Conservation (phyloP, 37 sponge, comb jelly and placozoan genomes). For the Ianthella basta region DNA sequence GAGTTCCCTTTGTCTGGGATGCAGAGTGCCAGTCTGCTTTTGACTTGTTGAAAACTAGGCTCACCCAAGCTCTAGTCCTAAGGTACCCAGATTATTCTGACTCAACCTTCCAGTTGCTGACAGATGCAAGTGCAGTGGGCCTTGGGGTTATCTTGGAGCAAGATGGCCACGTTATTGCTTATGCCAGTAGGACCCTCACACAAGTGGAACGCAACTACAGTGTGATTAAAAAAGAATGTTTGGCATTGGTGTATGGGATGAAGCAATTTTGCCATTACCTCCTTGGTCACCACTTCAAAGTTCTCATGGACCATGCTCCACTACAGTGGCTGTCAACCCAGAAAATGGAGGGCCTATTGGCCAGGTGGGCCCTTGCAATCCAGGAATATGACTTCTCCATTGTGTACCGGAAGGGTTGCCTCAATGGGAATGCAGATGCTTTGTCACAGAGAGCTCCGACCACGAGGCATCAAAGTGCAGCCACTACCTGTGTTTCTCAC, state of each 20-base stretch:
- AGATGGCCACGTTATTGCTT: slow-evolving; percentile 2
- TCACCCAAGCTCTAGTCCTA: slow-evolving; percentile 6
- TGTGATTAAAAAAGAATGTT: neutral
- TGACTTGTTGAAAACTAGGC: neutral
- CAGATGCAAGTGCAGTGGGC: slow-evolving; percentile 8
- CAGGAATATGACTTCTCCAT: neutral
- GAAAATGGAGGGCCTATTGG: neutral
- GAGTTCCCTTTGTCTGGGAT: neutral
- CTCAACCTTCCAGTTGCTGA: neutral
- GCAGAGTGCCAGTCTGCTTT: neutral
- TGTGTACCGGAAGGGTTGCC: no score
- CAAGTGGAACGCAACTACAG: neutral
- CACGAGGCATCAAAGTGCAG: no score
- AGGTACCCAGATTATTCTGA: neutral
- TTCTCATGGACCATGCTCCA: neutral
- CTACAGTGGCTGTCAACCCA: neutral
- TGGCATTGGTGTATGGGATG: neutral
- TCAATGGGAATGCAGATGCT: no score
- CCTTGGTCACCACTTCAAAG: neutral
- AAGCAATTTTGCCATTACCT: slow-evolving; percentile 6
- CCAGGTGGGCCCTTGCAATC: neutral
- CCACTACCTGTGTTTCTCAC: no score
- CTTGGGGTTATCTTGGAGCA: slow-evolving; percentile 5
- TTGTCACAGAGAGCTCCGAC: no score
- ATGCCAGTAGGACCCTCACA: neutral